Percentiles rank a stretch among this genome's conserved stretches.
phyloP scores from a whole-genome alignment of 2,113 vertebrate species.

The Sarotherodon lohbergeri region DNA sequence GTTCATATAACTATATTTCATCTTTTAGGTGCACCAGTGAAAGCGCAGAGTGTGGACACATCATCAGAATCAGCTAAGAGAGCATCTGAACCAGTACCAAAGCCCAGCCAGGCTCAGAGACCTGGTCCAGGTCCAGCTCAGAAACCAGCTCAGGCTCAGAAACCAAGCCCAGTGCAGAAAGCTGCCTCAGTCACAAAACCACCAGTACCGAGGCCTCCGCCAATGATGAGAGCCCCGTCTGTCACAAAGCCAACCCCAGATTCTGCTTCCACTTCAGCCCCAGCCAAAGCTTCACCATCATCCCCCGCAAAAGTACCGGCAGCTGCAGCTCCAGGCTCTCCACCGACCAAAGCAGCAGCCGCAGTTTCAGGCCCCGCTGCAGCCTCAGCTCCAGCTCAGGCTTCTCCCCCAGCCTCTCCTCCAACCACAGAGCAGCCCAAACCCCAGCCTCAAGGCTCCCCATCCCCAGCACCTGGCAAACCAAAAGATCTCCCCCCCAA shows the following conservation, averaged over 20 bases:
- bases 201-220: conserved; percentile 63
- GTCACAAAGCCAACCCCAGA: conserved; percentile 42
- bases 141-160: conserved; percentile 61
- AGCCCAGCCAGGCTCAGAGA: conserved; percentile 74
- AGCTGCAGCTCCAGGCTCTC: not conserved
- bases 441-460: conserved; percentile 78
- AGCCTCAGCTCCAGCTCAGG: conserved; percentile 39
- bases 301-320: conserved; percentile 35
- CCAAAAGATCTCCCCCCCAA: conserved; percentile 80
- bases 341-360: not conserved
- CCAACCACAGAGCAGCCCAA: conserved; percentile 84
- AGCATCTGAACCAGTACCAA: conserved; percentile 65
- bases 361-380: not conserved
- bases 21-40: conserved; percentile 87
- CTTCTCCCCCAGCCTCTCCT: conserved; percentile 64
- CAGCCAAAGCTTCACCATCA: conserved; percentile 35
- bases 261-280: conserved; percentile 12
- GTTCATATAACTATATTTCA: conserved; percentile 73
- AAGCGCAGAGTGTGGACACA: conserved; percentile 84
- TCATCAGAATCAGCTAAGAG: conserved; percentile 77
- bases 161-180: conserved; percentile 66
- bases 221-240: conserved; percentile 59
- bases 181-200: conserved; percentile 58
- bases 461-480: conserved; percentile 75
- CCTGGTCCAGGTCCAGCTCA: conserved; percentile 64